Base-by-base conservation (phyloP, 2,888 invertebrate genomes). In the Dioctria rufipes region DNA sequence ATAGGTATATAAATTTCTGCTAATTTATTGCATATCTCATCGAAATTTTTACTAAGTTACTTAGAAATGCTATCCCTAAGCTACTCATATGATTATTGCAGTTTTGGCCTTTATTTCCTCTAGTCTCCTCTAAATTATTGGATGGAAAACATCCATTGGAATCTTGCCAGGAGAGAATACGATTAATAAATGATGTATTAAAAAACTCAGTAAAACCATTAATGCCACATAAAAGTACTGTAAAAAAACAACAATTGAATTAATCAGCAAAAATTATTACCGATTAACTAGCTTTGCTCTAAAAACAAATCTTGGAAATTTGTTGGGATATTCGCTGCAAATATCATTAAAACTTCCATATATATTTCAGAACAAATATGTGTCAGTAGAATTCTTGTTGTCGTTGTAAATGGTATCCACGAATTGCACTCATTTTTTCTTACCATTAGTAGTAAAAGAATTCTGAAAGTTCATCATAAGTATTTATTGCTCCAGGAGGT, bases 131-230 rank as follows among this genome's bases (percentile, higher is more conserved):
- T 0, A n/a, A 4, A n/a, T 6, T 6, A 9, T 25, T 13, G 3
- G 67, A 46, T 3, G 67, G 25, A 71, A 71, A 71, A 51, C 71
- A 71, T 11, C 54, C 54, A 54, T 39, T 46, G 43, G 5, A 51
- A 5, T 54, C 9, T 39, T n/a, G 9, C 71, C 71, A 71, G 3
- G 51, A 39, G 39, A 54, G 11, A 5, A 71, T 71, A 11, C 37
- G 6, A 3, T 51, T 39, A 25, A 71, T 37, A 39, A 51, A 37
- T n/a, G 1, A n/a, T 51, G 6, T 11, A 54, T 71, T 54, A 54
- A 51, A 40, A 11, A 71, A 71, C 51, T 71, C 71, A 2, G 54
- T 42, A 71, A 71, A 71, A n/a, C 71, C 71, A 71, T 4, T 11
- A 8, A 40, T 39, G 43, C 71, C 37, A 37, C 71, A 71, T 6